These are phyloP conservation scores for Temnothorax longispinosus DNA, from an alignment of 1,140 invertebrate genomes.

Conservation along the genomic window DNA sequence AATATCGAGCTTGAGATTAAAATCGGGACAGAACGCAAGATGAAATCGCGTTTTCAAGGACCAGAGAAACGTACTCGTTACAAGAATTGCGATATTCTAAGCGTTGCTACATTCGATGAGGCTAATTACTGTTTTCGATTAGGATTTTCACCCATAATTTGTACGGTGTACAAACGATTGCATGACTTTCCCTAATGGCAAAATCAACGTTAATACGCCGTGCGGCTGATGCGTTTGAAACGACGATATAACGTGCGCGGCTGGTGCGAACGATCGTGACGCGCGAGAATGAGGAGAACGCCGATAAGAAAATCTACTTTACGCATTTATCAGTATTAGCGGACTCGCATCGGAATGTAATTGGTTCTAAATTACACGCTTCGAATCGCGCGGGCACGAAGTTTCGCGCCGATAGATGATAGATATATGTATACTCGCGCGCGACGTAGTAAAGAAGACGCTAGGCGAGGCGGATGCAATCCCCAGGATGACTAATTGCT, in stretches of 20 bases:
- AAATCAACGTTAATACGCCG: background rate
- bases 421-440: slow-evolving; percentile 16
- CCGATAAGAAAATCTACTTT: slow-evolving; percentile 23
- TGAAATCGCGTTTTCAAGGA: slow-evolving; percentile 3
- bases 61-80: background rate
- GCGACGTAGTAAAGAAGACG: slow-evolving; percentile 50
- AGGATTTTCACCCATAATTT: slow-evolving; percentile 3
- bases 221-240: slow-evolving; percentile 1
- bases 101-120: background rate
- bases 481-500: slow-evolving; percentile 56
- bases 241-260: background rate
- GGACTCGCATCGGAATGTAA: slow-evolving; percentile 35
- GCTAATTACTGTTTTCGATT: slow-evolving; percentile 28
- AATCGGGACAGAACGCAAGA: slow-evolving; percentile 17
- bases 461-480: slow-evolving; percentile 48
- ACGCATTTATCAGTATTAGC: slow-evolving; percentile 31
- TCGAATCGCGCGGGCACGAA: background rate
- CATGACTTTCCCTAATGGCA: background rate
- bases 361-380: slow-evolving; percentile 50
- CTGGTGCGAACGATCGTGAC: background rate
- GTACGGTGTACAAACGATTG: background rate
- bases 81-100: background rate
- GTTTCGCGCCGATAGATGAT: slow-evolving; percentile 27
- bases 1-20: slow-evolving; percentile 9
- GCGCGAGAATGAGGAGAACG: background rate